A percentile compares a stretch with the other conserved stretches of the same genome.
Evolutionary conservation across 2,113 vertebrate genomes (phyloP).

Genomic region (Hyla sarda): DNA sequence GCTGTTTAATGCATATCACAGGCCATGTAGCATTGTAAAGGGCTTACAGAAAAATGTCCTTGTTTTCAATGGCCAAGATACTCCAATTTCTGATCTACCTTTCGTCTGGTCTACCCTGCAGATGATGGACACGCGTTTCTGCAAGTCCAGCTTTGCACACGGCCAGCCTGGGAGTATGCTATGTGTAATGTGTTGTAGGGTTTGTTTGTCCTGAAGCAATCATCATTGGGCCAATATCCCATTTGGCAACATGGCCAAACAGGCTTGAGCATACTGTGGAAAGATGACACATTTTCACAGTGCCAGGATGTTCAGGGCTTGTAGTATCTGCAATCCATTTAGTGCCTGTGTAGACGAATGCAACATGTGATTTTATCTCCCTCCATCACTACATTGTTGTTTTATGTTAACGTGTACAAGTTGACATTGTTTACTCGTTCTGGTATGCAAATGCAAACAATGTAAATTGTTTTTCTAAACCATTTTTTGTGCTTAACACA

Average conservation of each 20-base stretch:
- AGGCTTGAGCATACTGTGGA: not conserved
- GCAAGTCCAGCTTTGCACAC: not conserved
- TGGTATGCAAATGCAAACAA: not conserved
- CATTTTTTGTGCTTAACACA: not conserved
- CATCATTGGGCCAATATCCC: not conserved
- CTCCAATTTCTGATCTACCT: slow-evolving; percentile 5
- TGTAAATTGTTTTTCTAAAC: not conserved
- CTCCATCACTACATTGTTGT: not conserved
- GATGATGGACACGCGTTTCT: not conserved
- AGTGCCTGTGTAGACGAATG: slow-evolving; percentile 42
- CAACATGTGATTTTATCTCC: not conserved
- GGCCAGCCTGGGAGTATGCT: not conserved
- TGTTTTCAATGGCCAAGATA: slow-evolving; percentile 26
- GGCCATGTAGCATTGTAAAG: slow-evolving; percentile 53
- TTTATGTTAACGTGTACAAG: not conserved
- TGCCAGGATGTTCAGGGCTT: slow-evolving; percentile 2
- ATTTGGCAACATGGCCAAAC: not conserved
- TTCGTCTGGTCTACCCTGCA: not conserved
- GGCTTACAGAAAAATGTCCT: slow-evolving; percentile 23
- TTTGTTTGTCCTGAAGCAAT: not conserved
- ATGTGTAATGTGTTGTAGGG: not conserved
- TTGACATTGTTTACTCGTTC: not conserved
- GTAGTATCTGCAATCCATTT: slow-evolving; percentile 40
- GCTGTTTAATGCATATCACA: slow-evolving; percentile 29
- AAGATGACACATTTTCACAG: not conserved